phyloP scores from a whole-genome alignment of 2,797 vertebrate genomes.

The Echiichthys vipera region DNA sequence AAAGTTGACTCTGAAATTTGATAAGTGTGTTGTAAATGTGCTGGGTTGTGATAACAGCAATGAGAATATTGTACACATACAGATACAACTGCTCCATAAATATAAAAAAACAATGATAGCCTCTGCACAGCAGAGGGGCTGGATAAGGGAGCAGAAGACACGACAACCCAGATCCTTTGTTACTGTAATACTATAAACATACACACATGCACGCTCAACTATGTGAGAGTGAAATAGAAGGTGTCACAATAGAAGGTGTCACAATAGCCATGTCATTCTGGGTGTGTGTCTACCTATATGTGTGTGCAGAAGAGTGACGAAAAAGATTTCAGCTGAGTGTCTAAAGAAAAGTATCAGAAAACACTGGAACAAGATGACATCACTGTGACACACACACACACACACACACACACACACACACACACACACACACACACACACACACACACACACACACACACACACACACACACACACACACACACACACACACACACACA shows the following conservation, averaged over 20 bases:
- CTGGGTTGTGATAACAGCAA: slow-evolving; percentile 8
- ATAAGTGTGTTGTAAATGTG: slow-evolving; percentile 21
- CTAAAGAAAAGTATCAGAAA: slow-evolving; percentile 43
- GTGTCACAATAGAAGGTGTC: slow-evolving; percentile 53
- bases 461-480: too few species aligned
- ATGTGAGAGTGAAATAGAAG: slow-evolving; percentile 33
- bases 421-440: too few species aligned
- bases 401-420: too few species aligned
- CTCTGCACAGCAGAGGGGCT: slow-evolving; percentile 38
- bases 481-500: too few species aligned
- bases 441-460: too few species aligned
- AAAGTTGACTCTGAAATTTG: slow-evolving; percentile 5
- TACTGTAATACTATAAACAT: slow-evolving; percentile 23
- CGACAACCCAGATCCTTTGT: slow-evolving; percentile 44
- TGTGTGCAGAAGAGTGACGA: slow-evolving; percentile 4
- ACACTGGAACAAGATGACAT: slow-evolving; percentile 54
- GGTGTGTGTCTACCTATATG: neutral
- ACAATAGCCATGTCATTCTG: slow-evolving; percentile 34
- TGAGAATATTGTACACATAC: slow-evolving; percentile 13
- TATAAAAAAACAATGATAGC: slow-evolving; percentile 13
- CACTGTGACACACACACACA: too few species aligned
- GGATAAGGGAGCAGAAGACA: slow-evolving; percentile 31
- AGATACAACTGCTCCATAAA: slow-evolving; percentile 30
- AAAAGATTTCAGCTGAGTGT: slow-evolving; percentile 32
- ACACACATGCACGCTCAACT: neutral